Conservation (phyloP, 2,888 invertebrate species). For the Troides aeacus region DNA sequence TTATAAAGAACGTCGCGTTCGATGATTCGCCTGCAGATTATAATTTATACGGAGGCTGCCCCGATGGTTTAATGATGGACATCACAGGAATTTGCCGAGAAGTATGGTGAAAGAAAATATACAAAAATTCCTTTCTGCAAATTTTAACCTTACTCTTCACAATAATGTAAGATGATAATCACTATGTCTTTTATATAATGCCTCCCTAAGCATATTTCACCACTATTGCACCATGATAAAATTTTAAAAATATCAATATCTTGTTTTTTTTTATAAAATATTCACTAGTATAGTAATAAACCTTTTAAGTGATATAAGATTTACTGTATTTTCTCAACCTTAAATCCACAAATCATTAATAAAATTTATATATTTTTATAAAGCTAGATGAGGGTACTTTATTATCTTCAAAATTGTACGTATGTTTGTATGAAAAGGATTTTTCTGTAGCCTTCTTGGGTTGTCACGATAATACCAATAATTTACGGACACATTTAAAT, state of each 20-base stretch:
- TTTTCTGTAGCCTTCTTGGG: too few relatives aligned
- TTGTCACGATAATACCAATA: too few relatives aligned
- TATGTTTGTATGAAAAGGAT: too few relatives aligned
- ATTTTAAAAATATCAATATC: background rate
- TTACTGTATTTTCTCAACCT: too few relatives aligned
- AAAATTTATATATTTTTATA: too few relatives aligned
- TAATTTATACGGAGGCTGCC: slow-evolving; percentile 38
- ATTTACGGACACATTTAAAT: too few relatives aligned
- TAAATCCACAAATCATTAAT: too few relatives aligned
- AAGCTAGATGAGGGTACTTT: too few relatives aligned
- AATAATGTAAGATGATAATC: background rate
- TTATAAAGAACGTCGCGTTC: slow-evolving; percentile 43
- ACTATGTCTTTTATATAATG: background rate
- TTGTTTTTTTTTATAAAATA: background rate
- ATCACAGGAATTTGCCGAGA: slow-evolving; percentile 56
- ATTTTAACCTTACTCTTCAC: background rate
- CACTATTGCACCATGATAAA: background rate
- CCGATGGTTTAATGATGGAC: slow-evolving; percentile 51
- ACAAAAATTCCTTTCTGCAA: background rate
- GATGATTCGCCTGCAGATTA: slow-evolving; percentile 52
- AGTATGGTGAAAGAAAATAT: slow-evolving; percentile 50
- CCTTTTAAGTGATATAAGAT: too few relatives aligned
- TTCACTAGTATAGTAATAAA: background rate
- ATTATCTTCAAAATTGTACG: too few relatives aligned
- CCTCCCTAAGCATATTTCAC: background rate